Base-by-base conservation (phyloP, 2,797 vertebrate genomes). In the Cheirogaleus major region DNA sequence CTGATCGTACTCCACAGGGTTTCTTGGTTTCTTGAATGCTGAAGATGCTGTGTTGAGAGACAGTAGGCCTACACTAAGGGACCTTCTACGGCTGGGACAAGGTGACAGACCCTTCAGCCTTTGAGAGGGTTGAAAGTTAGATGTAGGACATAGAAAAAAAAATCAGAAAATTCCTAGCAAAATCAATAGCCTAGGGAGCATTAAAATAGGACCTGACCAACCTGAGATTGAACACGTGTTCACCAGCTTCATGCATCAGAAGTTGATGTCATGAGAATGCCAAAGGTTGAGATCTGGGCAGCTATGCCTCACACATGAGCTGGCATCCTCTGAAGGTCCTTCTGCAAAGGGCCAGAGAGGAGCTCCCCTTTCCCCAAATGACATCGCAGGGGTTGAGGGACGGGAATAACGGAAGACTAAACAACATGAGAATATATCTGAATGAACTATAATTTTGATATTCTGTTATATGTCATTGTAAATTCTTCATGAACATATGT, bases 51-150 rank as follows among this genome's bases (percentile, higher is more conserved):
- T 20, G 0, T 3, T 43, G 43, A 52, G 61, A 61, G 22, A 6
- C 45, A 6, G 6, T 0, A 0, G 25, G 30, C n/a, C 6, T 22
- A 13, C 13, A 7, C 22, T 7, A 20, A 11, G 52, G 38, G 15
- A 38, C 2, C 10, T n/a, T 57, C 70, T 20, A 11, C 17, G 15
- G 17, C n/a, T 57, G n/a, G 7, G 13, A 1, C 55, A 50, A 35
- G 15, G 15, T 45, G 11, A n/a, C 63, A 8, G 63, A 67, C 3
- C n/a, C n/a, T 70, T 69, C n/a, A 69, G 18, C 22, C 32, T 69
- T 8, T 75, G 50, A 14, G 20, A 70, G 14, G 32, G 4, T 4
- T 13, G 52, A 22, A 79, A 23, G 4, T 8, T 63, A 13, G 14
- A 57, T 43, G 48, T 18, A 20, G 9, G 22, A 69, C 10, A 13